phyloP scores from a whole-genome alignment of 2,888 invertebrate species.

The Drosophila mettleri region DNA sequence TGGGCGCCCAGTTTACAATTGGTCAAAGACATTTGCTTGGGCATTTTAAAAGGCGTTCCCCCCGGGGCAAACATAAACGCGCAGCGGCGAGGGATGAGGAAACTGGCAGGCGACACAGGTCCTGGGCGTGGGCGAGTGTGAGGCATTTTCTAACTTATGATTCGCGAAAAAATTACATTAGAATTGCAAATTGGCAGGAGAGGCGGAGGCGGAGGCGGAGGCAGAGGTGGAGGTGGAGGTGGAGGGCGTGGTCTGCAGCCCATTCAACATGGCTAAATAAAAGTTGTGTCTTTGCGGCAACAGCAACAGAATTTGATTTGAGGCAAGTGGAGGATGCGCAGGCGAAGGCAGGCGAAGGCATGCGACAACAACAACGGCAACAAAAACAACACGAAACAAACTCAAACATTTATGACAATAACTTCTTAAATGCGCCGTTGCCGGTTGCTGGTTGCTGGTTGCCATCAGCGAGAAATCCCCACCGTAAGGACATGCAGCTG shows the following conservation, averaged over 20 bases:
- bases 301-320: slow-evolving; percentile 59
- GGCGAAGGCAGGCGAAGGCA: too few relatives aligned
- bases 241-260: slow-evolving; percentile 30
- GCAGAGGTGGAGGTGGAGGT: neutral
- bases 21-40: slow-evolving; percentile 55
- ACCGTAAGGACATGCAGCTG: slow-evolving; percentile 57
- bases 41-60: slow-evolving; percentile 48
- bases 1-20: slow-evolving; percentile 54
- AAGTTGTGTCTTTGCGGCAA: slow-evolving; percentile 67
- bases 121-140: slow-evolving; percentile 25
- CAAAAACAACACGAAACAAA: slow-evolving; percentile 56
- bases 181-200: slow-evolving; percentile 81
- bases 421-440: slow-evolving; percentile 80
- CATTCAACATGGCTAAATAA: slow-evolving; percentile 74
- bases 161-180: slow-evolving; percentile 83
- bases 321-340: slow-evolving; percentile 4
- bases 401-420: slow-evolving; percentile 82
- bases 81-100: neutral
- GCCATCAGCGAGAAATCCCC: slow-evolving; percentile 39
- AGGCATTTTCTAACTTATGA: slow-evolving; percentile 75
- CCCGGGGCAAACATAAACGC: slow-evolving; percentile 20
- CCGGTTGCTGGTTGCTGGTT: slow-evolving; percentile 33
- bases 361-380: slow-evolving; percentile 11
- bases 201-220: neutral
- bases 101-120: slow-evolving; percentile 37